Conservation (phyloP, 2,888 invertebrate genomes). For the Caenorhabditis panamensis region DNA sequence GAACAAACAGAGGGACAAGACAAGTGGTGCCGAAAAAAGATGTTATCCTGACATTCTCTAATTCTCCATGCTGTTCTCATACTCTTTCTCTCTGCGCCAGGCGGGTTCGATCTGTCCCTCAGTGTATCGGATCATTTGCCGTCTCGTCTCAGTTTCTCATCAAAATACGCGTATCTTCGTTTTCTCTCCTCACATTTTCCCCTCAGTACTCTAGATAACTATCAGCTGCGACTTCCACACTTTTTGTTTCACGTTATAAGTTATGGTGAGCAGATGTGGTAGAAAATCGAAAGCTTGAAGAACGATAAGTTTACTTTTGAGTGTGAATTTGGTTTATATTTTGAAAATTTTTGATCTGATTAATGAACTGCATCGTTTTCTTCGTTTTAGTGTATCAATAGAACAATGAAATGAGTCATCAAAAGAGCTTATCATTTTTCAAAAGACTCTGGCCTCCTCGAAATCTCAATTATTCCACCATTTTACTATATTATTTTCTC, state of each 20-base stretch:
- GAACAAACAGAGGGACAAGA: constrained; percentile 25
- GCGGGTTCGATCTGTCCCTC: constrained; percentile 35
- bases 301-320: no score
- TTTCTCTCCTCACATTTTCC: not conserved
- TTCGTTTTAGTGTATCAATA: no score
- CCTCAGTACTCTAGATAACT: constrained; percentile 15
- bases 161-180: constrained; percentile 18
- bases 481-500: no score
- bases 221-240: constrained; percentile 4
- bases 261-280: no score
- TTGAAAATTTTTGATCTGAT: no score
- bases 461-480: no score
- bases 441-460: no score
- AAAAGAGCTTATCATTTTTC: no score
- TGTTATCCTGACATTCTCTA: constrained; percentile 54
- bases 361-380: no score
- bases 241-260: not conserved
- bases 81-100: constrained; percentile 25
- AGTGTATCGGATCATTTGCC: constrained; percentile 37
- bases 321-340: no score
- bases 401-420: no score
- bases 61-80: constrained; percentile 18
- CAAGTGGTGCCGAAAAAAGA: constrained; percentile 53
- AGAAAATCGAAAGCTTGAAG: no score
- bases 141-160: constrained; percentile 23